phyloP scores from a whole-genome alignment of 2,888 invertebrate species.

The Tenthredo distinguenda region DNA sequence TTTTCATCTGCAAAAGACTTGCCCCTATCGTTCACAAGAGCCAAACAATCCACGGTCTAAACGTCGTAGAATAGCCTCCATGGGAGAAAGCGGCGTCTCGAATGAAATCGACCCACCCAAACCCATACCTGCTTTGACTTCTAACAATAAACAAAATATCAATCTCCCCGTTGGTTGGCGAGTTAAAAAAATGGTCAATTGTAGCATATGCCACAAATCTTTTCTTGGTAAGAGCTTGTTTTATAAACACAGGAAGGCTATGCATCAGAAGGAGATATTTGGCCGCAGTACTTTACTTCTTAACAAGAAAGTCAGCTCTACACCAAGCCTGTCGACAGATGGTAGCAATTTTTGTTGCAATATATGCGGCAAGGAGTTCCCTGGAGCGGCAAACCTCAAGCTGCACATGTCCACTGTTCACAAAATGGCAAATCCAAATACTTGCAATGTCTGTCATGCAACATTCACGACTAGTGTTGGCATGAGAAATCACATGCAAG shows the following conservation, averaged over 20 bases:
- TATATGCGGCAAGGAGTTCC: constrained; percentile 81
- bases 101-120: constrained; percentile 47
- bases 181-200: constrained; percentile 77
- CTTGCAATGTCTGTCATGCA: constrained; percentile 82
- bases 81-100: constrained; percentile 53
- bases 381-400: constrained; percentile 80
- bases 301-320: constrained; percentile 66
- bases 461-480: constrained; percentile 75
- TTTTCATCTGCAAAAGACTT: constrained; percentile 32
- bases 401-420: constrained; percentile 81
- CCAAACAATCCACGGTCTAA: not conserved
- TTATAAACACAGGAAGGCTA: constrained; percentile 82
- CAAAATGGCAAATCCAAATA: constrained; percentile 79
- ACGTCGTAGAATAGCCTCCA: constrained; percentile 41
- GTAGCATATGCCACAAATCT: constrained; percentile 83
- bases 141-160: constrained; percentile 46
- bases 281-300: constrained; percentile 70
- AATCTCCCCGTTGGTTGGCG: constrained; percentile 27
- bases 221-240: constrained; percentile 84
- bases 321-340: constrained; percentile 70
- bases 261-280: constrained; percentile 77
- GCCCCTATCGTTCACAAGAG: not conserved
- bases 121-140: constrained; percentile 24
- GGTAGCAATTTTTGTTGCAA: constrained; percentile 81
- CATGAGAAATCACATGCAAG: constrained; percentile 75